phyloP scores from a whole-genome alignment of 2,113 vertebrate species.

The Myotis davidii region DNA sequence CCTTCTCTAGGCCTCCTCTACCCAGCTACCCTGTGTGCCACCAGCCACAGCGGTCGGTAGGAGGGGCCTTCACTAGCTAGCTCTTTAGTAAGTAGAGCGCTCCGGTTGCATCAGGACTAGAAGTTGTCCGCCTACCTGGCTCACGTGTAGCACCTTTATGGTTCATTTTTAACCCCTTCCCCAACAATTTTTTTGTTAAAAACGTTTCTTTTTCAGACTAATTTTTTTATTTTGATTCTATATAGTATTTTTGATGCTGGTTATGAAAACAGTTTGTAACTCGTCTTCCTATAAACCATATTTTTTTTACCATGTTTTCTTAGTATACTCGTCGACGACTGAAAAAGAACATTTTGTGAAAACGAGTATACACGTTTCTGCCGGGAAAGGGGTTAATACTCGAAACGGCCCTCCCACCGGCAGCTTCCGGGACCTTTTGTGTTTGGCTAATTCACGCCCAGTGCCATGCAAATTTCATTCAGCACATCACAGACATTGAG shows the following conservation, averaged over 20 bases:
- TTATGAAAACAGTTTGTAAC: no score
- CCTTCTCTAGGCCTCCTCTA: not conserved
- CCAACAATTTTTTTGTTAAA: no score
- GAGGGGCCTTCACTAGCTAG: not conserved
- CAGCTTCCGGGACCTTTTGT: not conserved
- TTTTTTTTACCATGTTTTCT: no score
- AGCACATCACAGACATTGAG: not conserved
- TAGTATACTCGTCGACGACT: no score
- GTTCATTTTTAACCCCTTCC: slow-evolving; percentile 8
- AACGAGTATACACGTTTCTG: no score
- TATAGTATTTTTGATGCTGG: no score
- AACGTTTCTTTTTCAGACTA: no score
- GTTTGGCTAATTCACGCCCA: not conserved
- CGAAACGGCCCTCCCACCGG: not conserved
- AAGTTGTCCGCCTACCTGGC: not conserved
- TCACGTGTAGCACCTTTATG: not conserved
- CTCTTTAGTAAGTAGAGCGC: not conserved
- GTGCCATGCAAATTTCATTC: not conserved
- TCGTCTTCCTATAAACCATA: no score
- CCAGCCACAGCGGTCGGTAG: not conserved
- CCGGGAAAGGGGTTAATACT: no score
- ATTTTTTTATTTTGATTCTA: no score
- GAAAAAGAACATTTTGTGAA: no score
- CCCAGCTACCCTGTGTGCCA: not conserved
- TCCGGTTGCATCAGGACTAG: not conserved